These are phyloP conservation scores for Gortyna flavago DNA, from an alignment of 2,888 invertebrate species.

Conservation along the genomic window DNA sequence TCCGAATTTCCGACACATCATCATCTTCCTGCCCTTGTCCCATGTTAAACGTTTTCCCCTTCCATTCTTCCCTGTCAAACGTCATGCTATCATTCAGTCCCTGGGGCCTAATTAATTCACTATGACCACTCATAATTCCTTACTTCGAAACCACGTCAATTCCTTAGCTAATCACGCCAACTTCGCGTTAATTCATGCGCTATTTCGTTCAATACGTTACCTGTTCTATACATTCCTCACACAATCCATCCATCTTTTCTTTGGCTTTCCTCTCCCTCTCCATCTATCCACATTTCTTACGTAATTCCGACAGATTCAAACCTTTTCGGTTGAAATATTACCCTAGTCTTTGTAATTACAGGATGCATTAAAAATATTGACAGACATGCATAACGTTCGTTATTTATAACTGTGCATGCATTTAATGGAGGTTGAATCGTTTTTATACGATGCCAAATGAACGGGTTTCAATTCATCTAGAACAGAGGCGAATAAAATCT, in stretches of 20 bases:
- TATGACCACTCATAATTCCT: neutral
- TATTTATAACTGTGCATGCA: slow-evolving; percentile 34
- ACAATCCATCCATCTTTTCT: neutral
- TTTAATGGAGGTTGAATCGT: slow-evolving; percentile 34
- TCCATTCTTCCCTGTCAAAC: neutral
- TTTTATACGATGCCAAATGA: slow-evolving; percentile 24
- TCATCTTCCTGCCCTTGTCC: neutral
- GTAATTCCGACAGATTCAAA: neutral
- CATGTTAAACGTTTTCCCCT: neutral
- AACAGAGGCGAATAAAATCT: slow-evolving; percentile 5
- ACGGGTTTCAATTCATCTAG: slow-evolving; percentile 1
- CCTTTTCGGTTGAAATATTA: slow-evolving; percentile 21
- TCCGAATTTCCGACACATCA: neutral
- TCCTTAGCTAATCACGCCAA: neutral
- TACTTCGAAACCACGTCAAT: neutral
- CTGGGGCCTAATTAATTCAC: neutral
- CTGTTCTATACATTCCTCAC: neutral
- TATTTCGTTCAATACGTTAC: no score
- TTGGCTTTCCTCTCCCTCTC: neutral
- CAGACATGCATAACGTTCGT: slow-evolving; percentile 23
- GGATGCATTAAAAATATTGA: slow-evolving; percentile 37
- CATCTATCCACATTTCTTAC: neutral
- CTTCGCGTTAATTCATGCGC: neutral
- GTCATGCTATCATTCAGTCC: neutral
- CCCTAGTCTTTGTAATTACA: slow-evolving; percentile 22